A percentile compares a stretch with the other conserved stretches of the same genome.
These are phyloP conservation scores for Poecilus cupreus DNA, from an alignment of 2,888 invertebrate genomes.

Conservation along the genomic window DNA sequence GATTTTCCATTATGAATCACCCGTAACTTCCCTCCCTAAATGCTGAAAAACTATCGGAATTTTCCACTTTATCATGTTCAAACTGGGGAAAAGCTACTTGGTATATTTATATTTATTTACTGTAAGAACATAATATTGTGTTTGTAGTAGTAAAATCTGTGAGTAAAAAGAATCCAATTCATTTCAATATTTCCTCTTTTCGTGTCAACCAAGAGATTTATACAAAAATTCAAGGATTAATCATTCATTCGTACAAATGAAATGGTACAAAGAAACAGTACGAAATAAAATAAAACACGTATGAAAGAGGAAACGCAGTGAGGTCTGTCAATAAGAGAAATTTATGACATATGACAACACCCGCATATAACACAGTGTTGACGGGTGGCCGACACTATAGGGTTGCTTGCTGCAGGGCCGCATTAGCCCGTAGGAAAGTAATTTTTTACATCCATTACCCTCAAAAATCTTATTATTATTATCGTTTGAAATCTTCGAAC, in stretches of 20 bases:
- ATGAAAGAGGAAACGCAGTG: constrained; percentile 26
- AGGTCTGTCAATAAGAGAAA: constrained; percentile 52
- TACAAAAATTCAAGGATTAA: constrained; percentile 8
- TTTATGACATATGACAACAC: constrained; percentile 54
- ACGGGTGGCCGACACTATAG: background rate
- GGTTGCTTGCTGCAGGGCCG: background rate
- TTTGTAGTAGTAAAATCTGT: background rate
- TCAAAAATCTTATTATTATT: too few relatives aligned
- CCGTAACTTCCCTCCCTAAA: background rate
- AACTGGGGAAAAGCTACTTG: background rate
- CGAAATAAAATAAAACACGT: constrained; percentile 16
- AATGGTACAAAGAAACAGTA: constrained; percentile 14
- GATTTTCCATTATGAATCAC: background rate
- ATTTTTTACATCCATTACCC: background rate
- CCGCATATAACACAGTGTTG: constrained; percentile 20
- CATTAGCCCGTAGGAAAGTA: background rate
- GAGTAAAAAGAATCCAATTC: background rate
- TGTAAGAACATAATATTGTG: background rate
- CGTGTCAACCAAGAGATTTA: constrained; percentile 23
- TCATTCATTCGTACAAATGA: constrained; percentile 25
- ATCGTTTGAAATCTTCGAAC: too few relatives aligned
- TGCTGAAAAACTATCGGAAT: background rate
- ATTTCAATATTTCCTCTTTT: constrained; percentile 9
- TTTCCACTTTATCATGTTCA: background rate
- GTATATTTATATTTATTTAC: constrained; percentile 20